Evolutionary conservation across 2,113 vertebrate genomes (phyloP).

Genomic region (Nansenia antarctica): DNA sequence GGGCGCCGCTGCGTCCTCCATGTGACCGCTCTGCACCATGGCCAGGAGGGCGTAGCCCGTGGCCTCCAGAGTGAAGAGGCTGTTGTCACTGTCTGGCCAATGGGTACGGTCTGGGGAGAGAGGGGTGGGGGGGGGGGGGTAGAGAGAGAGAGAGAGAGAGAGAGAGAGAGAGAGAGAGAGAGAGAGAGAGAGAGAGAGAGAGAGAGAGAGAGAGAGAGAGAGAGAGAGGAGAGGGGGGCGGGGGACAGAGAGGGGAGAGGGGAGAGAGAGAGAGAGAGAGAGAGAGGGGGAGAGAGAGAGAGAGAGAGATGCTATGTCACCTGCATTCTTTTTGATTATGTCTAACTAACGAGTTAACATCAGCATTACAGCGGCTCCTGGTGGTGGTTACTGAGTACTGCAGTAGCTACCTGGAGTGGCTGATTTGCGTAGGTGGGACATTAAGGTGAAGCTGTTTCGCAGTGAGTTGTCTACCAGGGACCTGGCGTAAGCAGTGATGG

Average conservation of each 20-base stretch:
- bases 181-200: background rate
- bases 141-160: background rate
- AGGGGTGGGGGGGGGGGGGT: background rate
- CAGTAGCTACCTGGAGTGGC: conserved; percentile 64
- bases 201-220: background rate
- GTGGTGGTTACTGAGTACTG: no score
- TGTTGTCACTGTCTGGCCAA: conserved; percentile 63
- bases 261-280: background rate
- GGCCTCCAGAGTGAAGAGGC: conserved; percentile 67
- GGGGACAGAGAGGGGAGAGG: no score
- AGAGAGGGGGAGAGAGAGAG: background rate
- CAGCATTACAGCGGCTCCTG: no score
- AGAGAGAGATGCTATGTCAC: background rate
- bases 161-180: background rate
- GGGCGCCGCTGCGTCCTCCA: conserved; percentile 46
- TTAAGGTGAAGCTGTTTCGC: background rate
- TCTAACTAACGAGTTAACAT: no score
- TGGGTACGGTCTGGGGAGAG: background rate
- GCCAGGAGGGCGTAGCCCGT: conserved; percentile 75
- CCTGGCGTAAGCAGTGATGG: conserved; percentile 83
- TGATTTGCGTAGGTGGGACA: conserved; percentile 33
- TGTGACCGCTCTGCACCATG: conserved; percentile 55
- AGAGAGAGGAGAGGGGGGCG: no score
- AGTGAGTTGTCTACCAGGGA: conserved; percentile 59
- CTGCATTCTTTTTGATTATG: no score